Percentiles rank a stretch among this genome's conserved stretches.
phyloP scores from a whole-genome alignment of 1,140 invertebrate species.

The Diuraphis noxia region DNA sequence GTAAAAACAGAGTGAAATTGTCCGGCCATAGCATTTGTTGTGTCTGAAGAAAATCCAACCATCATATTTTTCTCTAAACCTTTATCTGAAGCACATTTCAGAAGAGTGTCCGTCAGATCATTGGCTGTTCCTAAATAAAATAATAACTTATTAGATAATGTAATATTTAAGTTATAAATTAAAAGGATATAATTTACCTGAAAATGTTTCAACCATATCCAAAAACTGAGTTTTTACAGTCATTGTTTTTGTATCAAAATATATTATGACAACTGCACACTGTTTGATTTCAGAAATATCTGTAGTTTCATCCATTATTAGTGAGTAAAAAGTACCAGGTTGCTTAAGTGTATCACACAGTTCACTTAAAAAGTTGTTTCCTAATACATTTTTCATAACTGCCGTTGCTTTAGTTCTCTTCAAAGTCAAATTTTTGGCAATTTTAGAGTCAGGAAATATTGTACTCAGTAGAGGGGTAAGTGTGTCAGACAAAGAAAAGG shows the following conservation, averaged over 20 bases:
- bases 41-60: conserved; percentile 59
- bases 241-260: conserved; percentile 49
- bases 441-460: too few species aligned
- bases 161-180: conserved; percentile 54
- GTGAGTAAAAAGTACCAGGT: conserved; percentile 39
- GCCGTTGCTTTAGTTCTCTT: too few species aligned
- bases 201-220: conserved; percentile 56
- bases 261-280: conserved; percentile 54
- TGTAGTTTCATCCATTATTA: conserved; percentile 56
- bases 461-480: too few species aligned
- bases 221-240: conserved; percentile 52
- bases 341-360: neutral
- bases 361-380: neutral
- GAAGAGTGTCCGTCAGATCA: neutral
- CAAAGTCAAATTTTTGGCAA: too few species aligned
- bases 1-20: conserved; percentile 58
- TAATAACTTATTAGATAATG: conserved; percentile 55
- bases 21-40: conserved; percentile 59
- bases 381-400: neutral
- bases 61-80: conserved; percentile 42
- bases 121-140: conserved; percentile 57
- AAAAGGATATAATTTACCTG: conserved; percentile 55
- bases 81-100: neutral
- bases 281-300: conserved; percentile 55
- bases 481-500: too few species aligned